These are phyloP conservation scores for Otus sunia DNA, from an alignment of 2,113 vertebrate genomes.

Conservation along the genomic window DNA sequence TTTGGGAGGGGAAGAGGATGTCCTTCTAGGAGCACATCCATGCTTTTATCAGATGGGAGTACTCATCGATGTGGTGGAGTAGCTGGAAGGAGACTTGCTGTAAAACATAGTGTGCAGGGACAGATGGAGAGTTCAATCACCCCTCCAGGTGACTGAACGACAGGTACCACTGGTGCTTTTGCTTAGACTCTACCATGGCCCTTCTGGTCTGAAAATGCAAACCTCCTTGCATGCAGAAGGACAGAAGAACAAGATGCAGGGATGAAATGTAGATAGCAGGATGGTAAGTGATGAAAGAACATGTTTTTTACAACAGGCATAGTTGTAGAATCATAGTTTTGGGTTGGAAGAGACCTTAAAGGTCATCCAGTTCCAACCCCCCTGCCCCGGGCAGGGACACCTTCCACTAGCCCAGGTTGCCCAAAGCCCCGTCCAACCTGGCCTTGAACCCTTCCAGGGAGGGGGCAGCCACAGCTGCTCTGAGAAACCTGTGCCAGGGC, in stretches of 20 bases:
- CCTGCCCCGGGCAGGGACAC: too few relatives aligned
- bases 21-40: background rate
- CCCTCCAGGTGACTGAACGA: background rate
- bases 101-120: background rate
- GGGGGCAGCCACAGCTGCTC: too few relatives aligned
- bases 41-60: background rate
- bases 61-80: too few relatives aligned
- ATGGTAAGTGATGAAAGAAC: background rate
- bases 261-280: background rate
- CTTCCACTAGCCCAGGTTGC: too few relatives aligned
- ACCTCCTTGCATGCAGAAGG: background rate
- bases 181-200: background rate
- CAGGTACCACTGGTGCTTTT: background rate
- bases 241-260: background rate
- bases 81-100: background rate
- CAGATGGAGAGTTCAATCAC: background rate
- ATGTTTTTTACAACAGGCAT: background rate
- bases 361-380: too few relatives aligned
- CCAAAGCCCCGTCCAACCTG: too few relatives aligned
- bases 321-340: background rate
- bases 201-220: background rate
- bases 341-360: fast-evolving
- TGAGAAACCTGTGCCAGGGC: too few relatives aligned
- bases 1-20: too few relatives aligned
- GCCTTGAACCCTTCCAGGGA: too few relatives aligned